Conservation (phyloP, 2,113 vertebrate species). For the Oriolus oriolus region DNA sequence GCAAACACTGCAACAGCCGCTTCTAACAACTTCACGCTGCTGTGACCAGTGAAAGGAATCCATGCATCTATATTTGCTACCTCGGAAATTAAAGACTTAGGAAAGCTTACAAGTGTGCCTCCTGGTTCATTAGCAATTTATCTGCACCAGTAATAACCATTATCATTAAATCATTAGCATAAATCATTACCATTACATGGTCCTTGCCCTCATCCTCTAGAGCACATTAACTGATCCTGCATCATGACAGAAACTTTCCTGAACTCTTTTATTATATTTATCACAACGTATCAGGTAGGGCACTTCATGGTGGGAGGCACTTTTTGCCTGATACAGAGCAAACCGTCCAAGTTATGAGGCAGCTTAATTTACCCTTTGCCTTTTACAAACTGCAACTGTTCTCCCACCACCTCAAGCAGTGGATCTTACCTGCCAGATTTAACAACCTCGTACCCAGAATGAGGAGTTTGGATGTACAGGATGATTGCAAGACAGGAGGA, state of each 20-base stretch:
- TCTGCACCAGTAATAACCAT: neutral
- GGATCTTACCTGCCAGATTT: neutral
- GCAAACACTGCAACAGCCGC: neutral
- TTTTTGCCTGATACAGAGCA: neutral
- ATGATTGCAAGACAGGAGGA: neutral
- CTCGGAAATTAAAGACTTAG: neutral
- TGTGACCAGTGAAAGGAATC: neutral
- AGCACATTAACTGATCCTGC: neutral
- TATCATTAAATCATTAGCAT: neutral
- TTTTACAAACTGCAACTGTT: neutral
- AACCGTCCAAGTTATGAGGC: neutral
- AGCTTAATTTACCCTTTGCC: neutral
- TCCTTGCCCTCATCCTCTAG: neutral
- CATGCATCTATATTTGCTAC: neutral
- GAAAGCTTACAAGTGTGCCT: neutral
- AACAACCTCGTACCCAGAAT: neutral
- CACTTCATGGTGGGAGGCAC: neutral
- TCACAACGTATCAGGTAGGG: neutral
- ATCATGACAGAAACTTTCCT: neutral
- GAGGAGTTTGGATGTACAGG: neutral
- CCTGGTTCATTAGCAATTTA: neutral
- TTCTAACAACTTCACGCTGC: neutral
- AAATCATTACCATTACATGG: neutral
- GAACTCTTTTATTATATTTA: neutral
- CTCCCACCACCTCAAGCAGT: neutral